phyloP scores from a whole-genome alignment of 2,113 vertebrate species.

The Dascyllus trimaculatus region DNA sequence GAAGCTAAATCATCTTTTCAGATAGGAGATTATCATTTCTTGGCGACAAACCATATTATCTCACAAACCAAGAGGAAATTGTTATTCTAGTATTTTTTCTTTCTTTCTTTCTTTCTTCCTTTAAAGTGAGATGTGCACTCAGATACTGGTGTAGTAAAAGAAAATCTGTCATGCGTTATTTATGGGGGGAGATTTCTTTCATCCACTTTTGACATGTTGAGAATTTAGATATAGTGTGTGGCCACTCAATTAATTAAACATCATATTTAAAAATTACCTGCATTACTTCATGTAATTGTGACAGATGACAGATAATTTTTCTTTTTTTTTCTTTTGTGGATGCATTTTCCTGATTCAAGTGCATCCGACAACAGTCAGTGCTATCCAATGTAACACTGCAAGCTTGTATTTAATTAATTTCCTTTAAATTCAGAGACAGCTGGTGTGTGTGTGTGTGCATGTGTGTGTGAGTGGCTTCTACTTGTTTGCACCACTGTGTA shows the following conservation, averaged over 20 bases:
- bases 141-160: not conserved
- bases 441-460: too few species aligned
- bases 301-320: not conserved
- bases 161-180: conserved; percentile 19
- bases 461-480: too few species aligned
- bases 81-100: conserved; percentile 15
- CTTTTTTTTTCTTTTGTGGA: not conserved
- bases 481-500: too few species aligned
- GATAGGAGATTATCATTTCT: conserved; percentile 58
- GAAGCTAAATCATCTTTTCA: conserved; percentile 49
- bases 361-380: conserved; percentile 8
- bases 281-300: not conserved
- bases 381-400: conserved; percentile 10
- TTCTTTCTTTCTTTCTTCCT: not conserved
- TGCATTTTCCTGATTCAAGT: not conserved
- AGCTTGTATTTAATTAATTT: conserved; percentile 21
- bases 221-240: conserved; percentile 20
- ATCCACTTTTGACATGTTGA: not conserved
- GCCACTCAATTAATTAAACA: conserved; percentile 18
- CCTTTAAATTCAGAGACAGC: not conserved
- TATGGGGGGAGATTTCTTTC: conserved; percentile 3
- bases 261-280: not conserved
- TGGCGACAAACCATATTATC: conserved; percentile 36
- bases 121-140: conserved; percentile 19
- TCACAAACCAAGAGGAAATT: conserved; percentile 60